Evolutionary conservation across 2,797 vertebrate genomes (phyloP), one percentile per base, ranked within the genome.

Genomic region (Lacerta agilis): DNA sequence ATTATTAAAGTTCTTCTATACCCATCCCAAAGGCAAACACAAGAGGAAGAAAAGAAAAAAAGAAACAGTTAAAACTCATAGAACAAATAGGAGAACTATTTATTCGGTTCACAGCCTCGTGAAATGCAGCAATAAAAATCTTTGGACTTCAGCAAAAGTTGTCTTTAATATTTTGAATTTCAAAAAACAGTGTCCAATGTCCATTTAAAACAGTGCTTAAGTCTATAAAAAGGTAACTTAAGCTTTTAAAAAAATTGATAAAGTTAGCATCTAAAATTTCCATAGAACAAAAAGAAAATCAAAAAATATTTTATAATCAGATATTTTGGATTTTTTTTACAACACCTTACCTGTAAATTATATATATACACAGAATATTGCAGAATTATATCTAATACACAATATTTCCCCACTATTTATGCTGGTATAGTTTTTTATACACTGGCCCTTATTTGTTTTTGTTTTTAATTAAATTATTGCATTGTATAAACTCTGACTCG

Each of bases 81-180:
- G 97, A 97, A 97, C 97, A 97, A 97, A 97, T 96, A 97, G 97
- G 97, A 98, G 97, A 98, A 97, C 98, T 97, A 97, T 98, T 98
- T 97, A 98, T 97, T 98, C 96, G 94, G 97, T 98, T 99, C 98
- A 99, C 98, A 99, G 98, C 99, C 95, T 95, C 98, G 98, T 98
- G 98, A 98, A 96, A 98, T 99, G 98, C 98, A 99, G 98, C 98
- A 99, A 98, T 98, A 98, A 98, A 97, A 98, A 98, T 98, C 98
- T 99, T 99, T 99, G 98, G 98, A 99, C 98, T 98, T 98, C 96
- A 98, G 98, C 98, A 97, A 95, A 94, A 97, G 94, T 97, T 96
- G 97, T 87, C 96, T 97, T 96, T 94, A 94, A 92, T 93, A 91
- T 93, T 96, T 95, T 97, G 94, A 96, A 97, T 97, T 97, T 97